Conservation (phyloP, 2,888 invertebrate species). For the Ormyrus nitidulus region DNA sequence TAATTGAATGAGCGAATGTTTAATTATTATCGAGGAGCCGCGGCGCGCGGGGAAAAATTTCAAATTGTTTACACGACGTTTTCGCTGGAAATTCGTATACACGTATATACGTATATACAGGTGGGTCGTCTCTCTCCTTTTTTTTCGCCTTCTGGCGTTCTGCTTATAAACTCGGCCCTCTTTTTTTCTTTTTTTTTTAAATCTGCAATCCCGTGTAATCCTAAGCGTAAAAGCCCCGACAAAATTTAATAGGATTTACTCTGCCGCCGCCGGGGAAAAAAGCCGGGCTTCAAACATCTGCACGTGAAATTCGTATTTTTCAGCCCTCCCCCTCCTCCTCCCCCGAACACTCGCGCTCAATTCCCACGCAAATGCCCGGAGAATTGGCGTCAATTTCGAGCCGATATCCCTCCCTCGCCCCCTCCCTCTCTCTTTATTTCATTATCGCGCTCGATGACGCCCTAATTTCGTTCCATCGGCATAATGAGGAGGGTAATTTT, state of each 20-base stretch:
- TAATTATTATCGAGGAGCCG: neutral
- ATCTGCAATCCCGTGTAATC: conserved; percentile 45
- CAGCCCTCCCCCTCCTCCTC: neutral
- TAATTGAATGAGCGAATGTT: neutral
- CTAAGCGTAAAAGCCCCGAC: conserved; percentile 39
- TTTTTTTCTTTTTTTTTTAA: conserved; percentile 10
- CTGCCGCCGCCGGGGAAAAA: neutral
- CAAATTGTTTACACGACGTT: conserved; percentile 16
- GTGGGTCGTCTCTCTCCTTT: too few relatives aligned
- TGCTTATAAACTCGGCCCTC: too few relatives aligned
- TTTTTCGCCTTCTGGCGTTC: too few relatives aligned
- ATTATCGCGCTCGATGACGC: conserved; percentile 24
- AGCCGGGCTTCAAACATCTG: conserved; percentile 3
- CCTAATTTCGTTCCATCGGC: conserved; percentile 19
- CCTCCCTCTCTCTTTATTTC: conserved; percentile 13
- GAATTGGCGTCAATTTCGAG: conserved; percentile 37
- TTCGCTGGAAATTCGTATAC: conserved; percentile 4
- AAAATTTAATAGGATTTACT: conserved; percentile 45
- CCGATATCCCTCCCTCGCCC: neutral
- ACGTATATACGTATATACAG: neutral
- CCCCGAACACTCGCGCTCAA: conserved; percentile 4
- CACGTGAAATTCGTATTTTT: conserved; percentile 37
- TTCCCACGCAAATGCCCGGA: conserved; percentile 31
- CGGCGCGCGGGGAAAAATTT: neutral
- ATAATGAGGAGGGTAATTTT: conserved; percentile 21